Evolutionary conservation across 2,113 vertebrate species (phyloP), one percentile per base, ranked within the genome.

Genomic region (Collichthys lucidus): DNA sequence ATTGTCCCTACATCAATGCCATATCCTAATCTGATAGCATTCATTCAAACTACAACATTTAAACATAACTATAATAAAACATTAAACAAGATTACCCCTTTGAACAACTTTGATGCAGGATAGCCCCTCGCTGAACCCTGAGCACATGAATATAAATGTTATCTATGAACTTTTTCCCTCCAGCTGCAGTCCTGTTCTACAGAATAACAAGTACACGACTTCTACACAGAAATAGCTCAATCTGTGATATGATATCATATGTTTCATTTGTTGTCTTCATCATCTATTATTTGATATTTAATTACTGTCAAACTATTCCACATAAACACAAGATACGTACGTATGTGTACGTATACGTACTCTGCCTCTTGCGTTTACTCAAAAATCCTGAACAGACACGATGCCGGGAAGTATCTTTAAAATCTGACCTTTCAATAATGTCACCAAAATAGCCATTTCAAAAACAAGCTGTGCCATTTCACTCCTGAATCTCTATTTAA

Each of bases 401-500:
- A 57, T 5, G 35, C 15, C 50, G 44, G 26, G 22, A 79, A 14
- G 5, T n/a, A 4, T 24, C 52, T 53, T 76, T 56, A 12, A 61
- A 56, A 67, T 62, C 22, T 49, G 47, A 73, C 62, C 49, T 83
- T 76, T 69, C 11, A 65, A 65, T 46, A 40, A 60, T 40, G 35
- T 22, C 53, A 60, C 66, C 65, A 65, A 79, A 60, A 52, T 3
- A 53, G 17, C 9, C 1, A 44, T 22, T 42, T 24, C 4, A 52
- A 40, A 74, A 10, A 47, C 3, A 75, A 59, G 15, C 29, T 17
- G 3, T 52, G 46, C 20, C 10, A 40, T 71, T 77, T 63, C 3
- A 47, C 55, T 40, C 31, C 0, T 0, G 14, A 24, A 70, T 77
- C 11, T 64, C 22, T 49, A 1, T 14, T 22, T 60, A 19, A 57